Percentiles rank a stretch among this genome's conserved stretches.
Conservation (phyloP, 1,140 invertebrate species). For the Drosophila santomea region DNA sequence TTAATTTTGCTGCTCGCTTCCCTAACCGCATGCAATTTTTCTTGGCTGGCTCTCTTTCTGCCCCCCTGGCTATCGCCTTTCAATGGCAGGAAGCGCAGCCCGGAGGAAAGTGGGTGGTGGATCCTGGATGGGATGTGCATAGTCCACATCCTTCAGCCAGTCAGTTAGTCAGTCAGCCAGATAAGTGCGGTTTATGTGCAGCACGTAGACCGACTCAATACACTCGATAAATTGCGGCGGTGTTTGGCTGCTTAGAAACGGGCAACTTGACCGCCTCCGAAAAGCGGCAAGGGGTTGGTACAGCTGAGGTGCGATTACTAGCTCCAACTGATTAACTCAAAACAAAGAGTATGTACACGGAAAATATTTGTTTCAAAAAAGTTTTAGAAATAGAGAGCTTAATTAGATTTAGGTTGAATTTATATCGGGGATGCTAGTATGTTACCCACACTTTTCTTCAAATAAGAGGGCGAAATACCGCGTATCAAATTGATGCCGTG, state of each 20-base stretch:
- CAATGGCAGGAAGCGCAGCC: slow-evolving; percentile 59
- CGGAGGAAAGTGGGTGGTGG: neutral
- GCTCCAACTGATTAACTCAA: neutral
- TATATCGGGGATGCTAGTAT: neutral
- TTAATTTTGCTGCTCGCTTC: slow-evolving; percentile 78
- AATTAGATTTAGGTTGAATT: no score
- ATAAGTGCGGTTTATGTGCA: slow-evolving; percentile 81
- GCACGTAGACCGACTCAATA: slow-evolving; percentile 78
- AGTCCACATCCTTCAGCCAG: slow-evolving; percentile 50
- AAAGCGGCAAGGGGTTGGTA: neutral
- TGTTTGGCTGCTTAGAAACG: slow-evolving; percentile 58
- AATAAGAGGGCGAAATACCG: neutral
- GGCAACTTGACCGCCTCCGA: slow-evolving; percentile 28
- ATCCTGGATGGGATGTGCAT: neutral
- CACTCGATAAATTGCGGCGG: slow-evolving; percentile 75
- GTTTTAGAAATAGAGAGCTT: no score
- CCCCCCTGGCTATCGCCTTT: slow-evolving; percentile 64
- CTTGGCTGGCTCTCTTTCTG: slow-evolving; percentile 33
- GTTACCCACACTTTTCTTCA: neutral
- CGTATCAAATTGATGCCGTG: slow-evolving; percentile 49
- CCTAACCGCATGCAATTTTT: slow-evolving; percentile 79
- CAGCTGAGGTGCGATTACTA: neutral
- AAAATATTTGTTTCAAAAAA: no score
- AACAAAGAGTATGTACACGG: no score
- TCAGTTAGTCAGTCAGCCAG: slow-evolving; percentile 79